A percentile compares a stretch with the other conserved stretches of the same genome.
phyloP scores from a whole-genome alignment of 1,140 invertebrate species.

The Drosophila seguyi region DNA sequence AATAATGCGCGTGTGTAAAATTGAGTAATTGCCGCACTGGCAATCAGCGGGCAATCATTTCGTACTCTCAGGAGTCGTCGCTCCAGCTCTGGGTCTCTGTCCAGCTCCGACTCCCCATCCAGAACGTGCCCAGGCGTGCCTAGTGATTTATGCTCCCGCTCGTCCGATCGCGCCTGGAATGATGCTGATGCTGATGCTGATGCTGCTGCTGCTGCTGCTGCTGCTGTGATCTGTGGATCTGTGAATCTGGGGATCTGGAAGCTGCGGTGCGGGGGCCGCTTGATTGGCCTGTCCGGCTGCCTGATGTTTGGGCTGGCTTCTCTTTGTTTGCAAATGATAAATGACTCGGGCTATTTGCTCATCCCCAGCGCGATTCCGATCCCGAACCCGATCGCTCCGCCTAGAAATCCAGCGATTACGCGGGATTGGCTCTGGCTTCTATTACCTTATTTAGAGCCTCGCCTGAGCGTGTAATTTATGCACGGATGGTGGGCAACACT shows the following conservation, averaged over 20 bases:
- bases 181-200: not conserved
- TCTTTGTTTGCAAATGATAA: constrained; percentile 83
- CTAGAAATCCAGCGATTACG: constrained; percentile 71
- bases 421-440: constrained; percentile 46
- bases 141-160: constrained; percentile 79
- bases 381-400: constrained; percentile 21
- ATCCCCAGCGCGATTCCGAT: constrained; percentile 9
- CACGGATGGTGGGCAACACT: constrained; percentile 63
- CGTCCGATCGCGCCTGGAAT: constrained; percentile 19
- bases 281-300: constrained; percentile 68
- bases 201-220: constrained; percentile 5
- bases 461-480: constrained; percentile 67
- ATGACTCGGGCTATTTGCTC: constrained; percentile 76
- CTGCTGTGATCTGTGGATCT: constrained; percentile 22
- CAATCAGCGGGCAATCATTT: constrained; percentile 83
- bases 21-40: constrained; percentile 81
- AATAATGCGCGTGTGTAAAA: constrained; percentile 83
- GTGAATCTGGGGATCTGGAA: constrained; percentile 15
- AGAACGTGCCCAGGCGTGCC: constrained; percentile 68
- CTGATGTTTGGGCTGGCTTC: constrained; percentile 72
- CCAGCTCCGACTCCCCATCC: constrained; percentile 4
- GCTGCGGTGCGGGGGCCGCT: constrained; percentile 58
- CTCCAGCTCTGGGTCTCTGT: constrained; percentile 22
- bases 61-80: constrained; percentile 65
- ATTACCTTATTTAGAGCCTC: constrained; percentile 61